Conservation (phyloP, 2,113 vertebrate genomes). For the Laticauda colubrina region DNA sequence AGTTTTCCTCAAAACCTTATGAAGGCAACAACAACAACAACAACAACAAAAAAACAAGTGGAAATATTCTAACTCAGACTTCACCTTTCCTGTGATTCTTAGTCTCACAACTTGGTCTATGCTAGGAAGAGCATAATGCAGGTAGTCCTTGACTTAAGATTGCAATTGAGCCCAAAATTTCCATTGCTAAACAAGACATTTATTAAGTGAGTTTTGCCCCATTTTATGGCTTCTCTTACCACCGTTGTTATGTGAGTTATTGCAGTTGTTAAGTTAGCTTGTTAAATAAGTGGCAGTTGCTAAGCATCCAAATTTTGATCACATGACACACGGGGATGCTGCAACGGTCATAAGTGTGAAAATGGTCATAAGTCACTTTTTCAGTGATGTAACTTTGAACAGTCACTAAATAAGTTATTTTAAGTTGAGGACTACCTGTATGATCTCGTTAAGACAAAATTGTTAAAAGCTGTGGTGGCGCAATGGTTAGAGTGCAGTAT, state of each 20-base stretch:
- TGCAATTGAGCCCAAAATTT: neutral
- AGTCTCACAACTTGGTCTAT: neutral
- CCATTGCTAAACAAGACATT: neutral
- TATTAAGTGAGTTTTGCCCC: neutral
- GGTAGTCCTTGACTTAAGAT: neutral
- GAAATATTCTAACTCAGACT: neutral
- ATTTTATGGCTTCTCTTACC: neutral
- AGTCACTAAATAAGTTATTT: neutral
- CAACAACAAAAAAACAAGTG: rapidly evolving
- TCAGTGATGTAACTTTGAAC: neutral
- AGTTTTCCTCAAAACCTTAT: constrained; percentile 6
- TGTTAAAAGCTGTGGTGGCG: neutral
- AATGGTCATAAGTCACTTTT: no score
- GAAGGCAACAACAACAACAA: neutral
- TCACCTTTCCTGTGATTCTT: neutral
- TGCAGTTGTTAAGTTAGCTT: neutral
- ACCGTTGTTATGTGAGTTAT: neutral
- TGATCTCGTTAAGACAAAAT: neutral
- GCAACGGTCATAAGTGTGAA: no score
- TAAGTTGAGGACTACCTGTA: neutral
- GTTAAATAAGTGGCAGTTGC: neutral
- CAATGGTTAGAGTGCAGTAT: no score
- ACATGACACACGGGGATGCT: neutral
- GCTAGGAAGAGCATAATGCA: neutral
- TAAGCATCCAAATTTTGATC: neutral